These are phyloP conservation scores for Lordiphosa stackelbergi DNA, from an alignment of 1,140 invertebrate species.

Conservation along the genomic window DNA sequence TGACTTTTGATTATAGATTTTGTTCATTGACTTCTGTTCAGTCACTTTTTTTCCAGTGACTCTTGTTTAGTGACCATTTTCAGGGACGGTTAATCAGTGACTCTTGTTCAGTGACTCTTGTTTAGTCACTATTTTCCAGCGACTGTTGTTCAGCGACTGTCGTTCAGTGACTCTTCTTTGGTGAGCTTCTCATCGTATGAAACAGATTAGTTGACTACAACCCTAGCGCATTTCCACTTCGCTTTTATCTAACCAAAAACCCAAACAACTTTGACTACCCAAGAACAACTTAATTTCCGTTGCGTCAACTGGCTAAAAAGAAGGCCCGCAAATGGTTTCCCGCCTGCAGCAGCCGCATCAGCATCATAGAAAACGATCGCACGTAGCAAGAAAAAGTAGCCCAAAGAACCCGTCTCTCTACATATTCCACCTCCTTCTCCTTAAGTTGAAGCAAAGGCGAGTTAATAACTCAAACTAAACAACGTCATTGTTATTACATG, in stretches of 20 bases:
- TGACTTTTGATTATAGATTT: too few relatives aligned
- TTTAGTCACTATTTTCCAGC: too few relatives aligned
- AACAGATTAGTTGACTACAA: background rate
- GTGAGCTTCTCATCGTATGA: too few relatives aligned
- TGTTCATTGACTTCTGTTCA: too few relatives aligned
- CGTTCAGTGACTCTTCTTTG: too few relatives aligned
- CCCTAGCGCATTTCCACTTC: conserved; percentile 9
- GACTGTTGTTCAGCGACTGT: too few relatives aligned
- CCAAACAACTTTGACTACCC: conserved; percentile 26
- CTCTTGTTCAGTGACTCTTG: too few relatives aligned
- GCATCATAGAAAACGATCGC: conserved; percentile 42
- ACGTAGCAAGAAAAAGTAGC: conserved; percentile 31
- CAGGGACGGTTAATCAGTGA: too few relatives aligned
- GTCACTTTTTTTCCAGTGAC: too few relatives aligned
- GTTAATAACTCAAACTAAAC: conserved; percentile 74
- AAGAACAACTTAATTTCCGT: conserved; percentile 59
- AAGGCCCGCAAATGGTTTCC: conserved; percentile 46
- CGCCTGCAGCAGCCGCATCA: conserved; percentile 30
- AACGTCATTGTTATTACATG: conserved; percentile 64
- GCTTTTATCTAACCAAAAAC: background rate
- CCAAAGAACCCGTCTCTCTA: conserved; percentile 22
- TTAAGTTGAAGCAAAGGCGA: conserved; percentile 32
- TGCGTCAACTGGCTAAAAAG: conserved; percentile 35
- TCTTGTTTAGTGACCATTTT: too few relatives aligned
- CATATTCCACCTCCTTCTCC: conserved; percentile 2